Base-by-base conservation (phyloP, 2,888 invertebrate species). In the Agrilus cyanescens region DNA sequence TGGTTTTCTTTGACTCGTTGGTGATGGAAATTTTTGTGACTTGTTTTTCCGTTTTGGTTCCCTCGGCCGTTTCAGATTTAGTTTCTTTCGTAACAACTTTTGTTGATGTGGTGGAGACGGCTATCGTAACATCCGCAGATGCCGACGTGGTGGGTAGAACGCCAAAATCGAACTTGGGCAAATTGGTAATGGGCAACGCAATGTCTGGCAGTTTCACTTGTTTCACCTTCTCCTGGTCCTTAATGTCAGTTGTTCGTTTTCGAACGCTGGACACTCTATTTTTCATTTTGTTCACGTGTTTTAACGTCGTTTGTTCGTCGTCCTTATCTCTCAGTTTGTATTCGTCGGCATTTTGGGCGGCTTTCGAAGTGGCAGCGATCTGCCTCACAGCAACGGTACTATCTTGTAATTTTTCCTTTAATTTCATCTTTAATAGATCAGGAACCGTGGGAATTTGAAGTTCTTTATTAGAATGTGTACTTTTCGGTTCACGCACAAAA, bases 401-500 rank as follows among this genome's bases (percentile, higher is more conserved):
- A 52, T 72, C 73, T 53, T 78, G 77, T 39, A 79, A 59, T 36
- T 72, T 63, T 16, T 75, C 66, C 62, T 73, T 66, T 62, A 73
- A 69, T 57, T 76, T 78, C 55, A 80, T 65, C 48, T 73, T 72
- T 32, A 81, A 57, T 44, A 80, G 63, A 52, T 79, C 78, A 3
- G 79, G 72, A 54, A 80, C 74, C 3, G 75, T 73, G 5, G 81
- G 81, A 37, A 80, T 73, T 47, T 73, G 69, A 12, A 79, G 61
- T 53, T 75, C 76, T 53, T 62, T 65, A 42, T 55, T 64, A 6
- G 59, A 57, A 8, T 35, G 33, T 13, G 29, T 20, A 16, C 32
- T 38, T 45, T 57, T 57, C 15, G 50, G 44, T 20, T 56, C 53
- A 36, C 56, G 45, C 12, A 53, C 37, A 4, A 52, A 39, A 46